A percentile compares a stretch with the other conserved stretches of the same genome.
Conservation (phyloP, 2,797 vertebrate species). For the Pangasius macronema region DNA sequence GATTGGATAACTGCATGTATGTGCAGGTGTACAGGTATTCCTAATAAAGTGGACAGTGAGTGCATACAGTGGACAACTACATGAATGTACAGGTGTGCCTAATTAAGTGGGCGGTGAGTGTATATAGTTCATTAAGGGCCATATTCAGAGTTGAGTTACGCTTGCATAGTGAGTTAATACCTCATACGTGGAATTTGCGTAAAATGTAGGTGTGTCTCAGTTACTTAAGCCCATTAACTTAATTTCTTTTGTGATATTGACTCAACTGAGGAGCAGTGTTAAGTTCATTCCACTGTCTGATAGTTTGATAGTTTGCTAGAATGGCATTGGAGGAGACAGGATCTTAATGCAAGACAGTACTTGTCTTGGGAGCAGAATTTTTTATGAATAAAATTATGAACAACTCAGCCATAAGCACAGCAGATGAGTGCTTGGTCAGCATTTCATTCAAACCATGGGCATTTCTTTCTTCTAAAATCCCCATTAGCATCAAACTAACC, state of each 20-base stretch:
- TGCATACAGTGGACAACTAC: background rate
- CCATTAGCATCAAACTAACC: background rate
- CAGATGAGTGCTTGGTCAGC: background rate
- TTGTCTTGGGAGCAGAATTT: background rate
- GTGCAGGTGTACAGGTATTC: background rate
- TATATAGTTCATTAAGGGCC: background rate
- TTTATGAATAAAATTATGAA: background rate
- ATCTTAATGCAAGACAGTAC: background rate
- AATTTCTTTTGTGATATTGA: background rate
- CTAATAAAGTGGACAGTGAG: background rate
- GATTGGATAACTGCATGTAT: background rate
- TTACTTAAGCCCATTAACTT: background rate
- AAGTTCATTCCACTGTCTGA: background rate
- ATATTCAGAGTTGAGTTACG: background rate
- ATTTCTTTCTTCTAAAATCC: background rate
- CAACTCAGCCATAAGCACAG: background rate
- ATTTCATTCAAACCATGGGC: background rate
- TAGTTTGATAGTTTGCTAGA: background rate
- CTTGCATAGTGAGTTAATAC: background rate
- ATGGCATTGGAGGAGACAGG: background rate
- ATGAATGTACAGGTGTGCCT: no score
- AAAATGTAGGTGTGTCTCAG: background rate
- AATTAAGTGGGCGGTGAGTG: background rate
- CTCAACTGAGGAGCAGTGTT: background rate
- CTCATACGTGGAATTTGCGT: background rate